phyloP scores from a whole-genome alignment of 1,140 invertebrate species.

The Leucophenga varia region DNA sequence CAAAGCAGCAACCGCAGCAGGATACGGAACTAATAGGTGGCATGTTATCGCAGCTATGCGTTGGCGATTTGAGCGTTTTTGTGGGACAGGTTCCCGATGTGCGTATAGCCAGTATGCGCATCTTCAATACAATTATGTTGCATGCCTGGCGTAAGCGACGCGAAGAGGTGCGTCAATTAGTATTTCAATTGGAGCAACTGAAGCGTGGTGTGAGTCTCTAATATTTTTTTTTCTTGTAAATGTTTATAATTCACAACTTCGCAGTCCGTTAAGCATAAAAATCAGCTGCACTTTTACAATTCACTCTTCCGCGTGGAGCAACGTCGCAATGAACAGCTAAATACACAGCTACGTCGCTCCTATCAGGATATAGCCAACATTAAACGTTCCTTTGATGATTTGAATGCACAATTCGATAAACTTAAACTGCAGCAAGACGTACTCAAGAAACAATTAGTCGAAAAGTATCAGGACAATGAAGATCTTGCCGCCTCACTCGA shows the following conservation, averaged over 20 bases:
- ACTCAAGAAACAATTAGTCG: slow-evolving; percentile 5
- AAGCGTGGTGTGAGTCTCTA: slow-evolving; percentile 37
- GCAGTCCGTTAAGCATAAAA: slow-evolving; percentile 39
- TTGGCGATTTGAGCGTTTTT: slow-evolving; percentile 21
- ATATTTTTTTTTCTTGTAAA: too few species aligned
- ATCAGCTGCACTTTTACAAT: slow-evolving; percentile 44
- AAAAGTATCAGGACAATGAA: slow-evolving; percentile 25
- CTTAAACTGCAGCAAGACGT: slow-evolving; percentile 8
- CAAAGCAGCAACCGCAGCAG: slow-evolving; percentile 13
- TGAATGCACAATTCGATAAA: slow-evolving; percentile 15
- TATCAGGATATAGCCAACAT: slow-evolving; percentile 31
- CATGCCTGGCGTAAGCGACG: slow-evolving; percentile 44
- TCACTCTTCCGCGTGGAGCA: slow-evolving; percentile 41
- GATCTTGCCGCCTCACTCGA: slow-evolving; percentile 25
- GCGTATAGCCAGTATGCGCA: slow-evolving; percentile 38
- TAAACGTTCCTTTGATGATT: slow-evolving; percentile 34
- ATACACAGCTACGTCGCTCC: slow-evolving; percentile 32
- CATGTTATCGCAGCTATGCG: too few species aligned
- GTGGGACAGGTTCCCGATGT: slow-evolving; percentile 34
- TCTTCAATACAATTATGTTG: slow-evolving; percentile 44
- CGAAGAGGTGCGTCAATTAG: slow-evolving; percentile 31
- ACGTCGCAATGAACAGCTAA: slow-evolving; percentile 39
- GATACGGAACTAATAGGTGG: slow-evolving; percentile 21
- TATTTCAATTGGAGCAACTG: slow-evolving; percentile 29
- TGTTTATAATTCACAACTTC: background rate